Evolutionary conservation across 1,140 invertebrate genomes (phyloP).

Genomic region (Alviniconcha marisindica): DNA sequence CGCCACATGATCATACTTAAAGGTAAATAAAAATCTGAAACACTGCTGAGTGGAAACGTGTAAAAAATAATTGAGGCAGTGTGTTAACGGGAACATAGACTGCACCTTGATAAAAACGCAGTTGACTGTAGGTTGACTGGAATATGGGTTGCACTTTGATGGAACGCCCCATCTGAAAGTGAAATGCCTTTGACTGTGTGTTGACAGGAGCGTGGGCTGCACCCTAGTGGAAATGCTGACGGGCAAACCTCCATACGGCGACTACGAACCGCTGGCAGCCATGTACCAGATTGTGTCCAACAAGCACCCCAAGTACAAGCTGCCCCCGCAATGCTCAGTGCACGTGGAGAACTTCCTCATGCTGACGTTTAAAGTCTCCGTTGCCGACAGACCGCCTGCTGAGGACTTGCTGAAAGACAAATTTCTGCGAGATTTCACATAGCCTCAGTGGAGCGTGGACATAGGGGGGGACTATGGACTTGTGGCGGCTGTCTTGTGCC

Average conservation of each 20-base stretch:
- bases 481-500: too few relatives aligned
- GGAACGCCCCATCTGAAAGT: too few relatives aligned
- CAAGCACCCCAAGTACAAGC: conserved; percentile 69
- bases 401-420: conserved; percentile 68
- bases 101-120: too few relatives aligned
- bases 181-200: conserved; percentile 30
- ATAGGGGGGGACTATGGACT: too few relatives aligned
- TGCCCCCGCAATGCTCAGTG: conserved; percentile 59
- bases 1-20: too few relatives aligned
- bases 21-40: too few relatives aligned
- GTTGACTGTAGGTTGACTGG: too few relatives aligned
- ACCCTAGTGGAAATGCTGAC: conserved; percentile 76
- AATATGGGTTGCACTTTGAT: too few relatives aligned
- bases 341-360: conserved; percentile 67
- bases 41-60: too few relatives aligned
- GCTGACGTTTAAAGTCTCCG: conserved; percentile 64
- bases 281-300: conserved; percentile 76
- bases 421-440: conserved; percentile 59
- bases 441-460: not conserved
- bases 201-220: conserved; percentile 74
- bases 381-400: conserved; percentile 66
- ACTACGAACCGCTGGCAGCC: conserved; percentile 74
- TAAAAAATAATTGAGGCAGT: too few relatives aligned
- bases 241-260: conserved; percentile 71
- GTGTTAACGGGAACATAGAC: too few relatives aligned